These are phyloP conservation scores for Nasonia giraulti DNA, from an alignment of 1,140 invertebrate species.

Conservation along the genomic window DNA sequence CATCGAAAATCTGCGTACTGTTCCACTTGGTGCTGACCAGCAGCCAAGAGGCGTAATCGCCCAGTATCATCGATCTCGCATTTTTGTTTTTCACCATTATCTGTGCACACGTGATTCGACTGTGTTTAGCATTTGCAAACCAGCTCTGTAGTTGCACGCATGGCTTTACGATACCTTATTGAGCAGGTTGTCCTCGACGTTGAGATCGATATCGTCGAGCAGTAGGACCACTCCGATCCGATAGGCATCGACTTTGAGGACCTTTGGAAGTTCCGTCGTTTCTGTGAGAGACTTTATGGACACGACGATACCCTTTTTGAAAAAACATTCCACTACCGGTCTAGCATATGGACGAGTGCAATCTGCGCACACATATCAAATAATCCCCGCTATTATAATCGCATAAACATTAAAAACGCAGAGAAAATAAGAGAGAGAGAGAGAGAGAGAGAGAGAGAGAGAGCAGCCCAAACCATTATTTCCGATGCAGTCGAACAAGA, in stretches of 20 bases:
- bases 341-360: slow-evolving; percentile 50
- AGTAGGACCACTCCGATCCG: slow-evolving; percentile 34
- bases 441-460: background rate
- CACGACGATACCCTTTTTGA: slow-evolving; percentile 49
- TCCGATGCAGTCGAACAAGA: slow-evolving; percentile 61
- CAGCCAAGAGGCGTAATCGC: slow-evolving; percentile 49
- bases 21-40: slow-evolving; percentile 47
- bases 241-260: background rate
- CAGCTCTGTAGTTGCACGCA: background rate
- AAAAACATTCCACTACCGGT: slow-evolving; percentile 52
- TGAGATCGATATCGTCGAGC: slow-evolving; percentile 34
- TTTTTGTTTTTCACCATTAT: slow-evolving; percentile 23
- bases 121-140: background rate
- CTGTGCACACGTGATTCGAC: background rate
- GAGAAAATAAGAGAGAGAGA: slow-evolving; percentile 3
- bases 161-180: slow-evolving; percentile 1
- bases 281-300: slow-evolving; percentile 38
- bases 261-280: background rate
- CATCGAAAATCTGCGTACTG: slow-evolving; percentile 46
- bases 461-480: slow-evolving; percentile 43
- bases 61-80: slow-evolving; percentile 45
- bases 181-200: slow-evolving; percentile 21
- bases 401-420: background rate
- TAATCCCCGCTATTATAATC: background rate
- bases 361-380: slow-evolving; percentile 23